phyloP scores from a whole-genome alignment of 2,888 invertebrate species.

The Ephialtes manifestator region DNA sequence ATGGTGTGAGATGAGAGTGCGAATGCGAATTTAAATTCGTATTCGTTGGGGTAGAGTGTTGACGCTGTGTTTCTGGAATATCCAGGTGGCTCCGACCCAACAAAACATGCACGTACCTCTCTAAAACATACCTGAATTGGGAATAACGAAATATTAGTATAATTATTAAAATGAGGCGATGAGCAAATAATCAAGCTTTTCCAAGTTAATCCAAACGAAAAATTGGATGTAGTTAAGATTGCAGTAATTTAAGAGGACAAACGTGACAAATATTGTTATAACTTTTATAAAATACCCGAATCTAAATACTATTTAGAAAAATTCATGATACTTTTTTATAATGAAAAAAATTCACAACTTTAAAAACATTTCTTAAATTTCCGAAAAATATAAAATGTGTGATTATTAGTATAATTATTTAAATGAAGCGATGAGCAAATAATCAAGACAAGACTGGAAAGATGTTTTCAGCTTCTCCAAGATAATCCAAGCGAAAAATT shows the following conservation, averaged over 20 bases:
- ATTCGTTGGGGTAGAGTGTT: constrained; percentile 71
- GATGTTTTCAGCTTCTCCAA: background rate
- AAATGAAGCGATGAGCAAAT: background rate
- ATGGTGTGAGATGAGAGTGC: constrained; percentile 93
- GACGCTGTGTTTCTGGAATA: constrained; percentile 79
- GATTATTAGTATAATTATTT: background rate
- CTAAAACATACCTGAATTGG: constrained; percentile 92
- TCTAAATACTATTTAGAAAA: no score
- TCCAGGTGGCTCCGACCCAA: constrained; percentile 94
- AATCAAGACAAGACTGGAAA: no score
- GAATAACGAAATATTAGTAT: constrained; percentile 29
- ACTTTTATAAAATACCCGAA: no score
- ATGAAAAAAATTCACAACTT: no score
- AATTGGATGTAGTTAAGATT: background rate
- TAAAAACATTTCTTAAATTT: no score
- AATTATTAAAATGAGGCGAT: background rate
- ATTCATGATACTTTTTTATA: no score
- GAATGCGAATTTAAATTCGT: constrained; percentile 80
- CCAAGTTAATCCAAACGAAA: background rate
- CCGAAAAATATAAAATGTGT: no score
- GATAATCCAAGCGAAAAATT: background rate
- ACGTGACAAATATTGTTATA: no score
- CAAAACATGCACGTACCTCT: constrained; percentile 95
- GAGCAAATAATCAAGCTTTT: background rate
- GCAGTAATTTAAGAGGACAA: no score